phyloP scores from a whole-genome alignment of 2,797 vertebrate genomes.

The Acanthopagrus latus region DNA sequence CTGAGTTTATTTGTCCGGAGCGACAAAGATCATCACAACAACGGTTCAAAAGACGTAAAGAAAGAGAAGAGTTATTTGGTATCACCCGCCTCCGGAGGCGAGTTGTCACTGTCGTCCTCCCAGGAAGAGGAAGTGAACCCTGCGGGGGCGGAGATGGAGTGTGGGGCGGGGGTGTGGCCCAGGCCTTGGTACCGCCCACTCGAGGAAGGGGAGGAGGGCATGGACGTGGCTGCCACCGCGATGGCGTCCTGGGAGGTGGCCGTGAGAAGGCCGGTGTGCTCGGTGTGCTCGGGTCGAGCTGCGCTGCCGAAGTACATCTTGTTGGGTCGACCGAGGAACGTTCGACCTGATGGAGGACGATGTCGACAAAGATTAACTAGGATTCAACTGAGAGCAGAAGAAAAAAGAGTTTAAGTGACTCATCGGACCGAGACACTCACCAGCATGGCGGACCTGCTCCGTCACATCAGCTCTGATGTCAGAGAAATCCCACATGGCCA shows the following conservation, averaged over 20 bases:
- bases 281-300: slow-evolving; percentile 67
- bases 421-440: slow-evolving; percentile 78
- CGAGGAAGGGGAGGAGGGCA: slow-evolving; percentile 68
- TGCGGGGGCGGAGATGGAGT: slow-evolving; percentile 72
- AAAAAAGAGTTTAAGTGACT: no score
- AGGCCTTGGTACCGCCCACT: slow-evolving; percentile 73
- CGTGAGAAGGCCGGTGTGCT: slow-evolving; percentile 73
- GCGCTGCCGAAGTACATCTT: slow-evolving; percentile 71
- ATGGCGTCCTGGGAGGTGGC: slow-evolving; percentile 63
- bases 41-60: no score
- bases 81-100: not conserved
- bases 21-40: not conserved
- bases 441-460: slow-evolving; percentile 91
- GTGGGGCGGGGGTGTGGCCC: slow-evolving; percentile 69
- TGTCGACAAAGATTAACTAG: not conserved
- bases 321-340: slow-evolving; percentile 75
- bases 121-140: slow-evolving; percentile 66
- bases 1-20: not conserved
- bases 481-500: slow-evolving; percentile 95
- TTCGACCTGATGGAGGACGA: slow-evolving; percentile 57
- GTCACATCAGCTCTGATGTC: slow-evolving; percentile 92
- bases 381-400: not conserved
- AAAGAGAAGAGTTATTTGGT: slow-evolving; percentile 8
- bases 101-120: slow-evolving; percentile 63
- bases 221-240: slow-evolving; percentile 35